Evolutionary conservation across 2,888 invertebrate genomes (phyloP).

Genomic region (Agrochola macilenta): DNA sequence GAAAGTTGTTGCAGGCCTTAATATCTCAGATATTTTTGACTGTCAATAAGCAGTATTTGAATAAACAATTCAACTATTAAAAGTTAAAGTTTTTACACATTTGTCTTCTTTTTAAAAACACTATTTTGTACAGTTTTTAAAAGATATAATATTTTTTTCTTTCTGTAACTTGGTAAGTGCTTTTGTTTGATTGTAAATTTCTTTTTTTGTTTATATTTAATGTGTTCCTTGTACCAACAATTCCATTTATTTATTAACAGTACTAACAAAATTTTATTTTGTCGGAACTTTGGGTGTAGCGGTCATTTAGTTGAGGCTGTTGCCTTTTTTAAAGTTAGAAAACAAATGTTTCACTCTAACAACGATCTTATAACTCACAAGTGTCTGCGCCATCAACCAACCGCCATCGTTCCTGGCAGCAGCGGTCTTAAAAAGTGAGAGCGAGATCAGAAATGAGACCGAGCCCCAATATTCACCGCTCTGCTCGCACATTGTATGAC

Average conservation of each 20-base stretch:
- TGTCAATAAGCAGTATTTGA: constrained; percentile 16
- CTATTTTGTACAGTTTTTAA: constrained; percentile 46
- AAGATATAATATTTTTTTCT: constrained; percentile 38
- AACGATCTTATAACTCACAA: not conserved
- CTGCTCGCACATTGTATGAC: not conserved
- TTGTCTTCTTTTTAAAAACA: constrained; percentile 23
- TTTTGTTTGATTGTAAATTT: constrained; percentile 50
- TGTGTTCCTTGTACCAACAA: constrained; percentile 46
- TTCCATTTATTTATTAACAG: constrained; percentile 50
- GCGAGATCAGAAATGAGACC: not conserved
- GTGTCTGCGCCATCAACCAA: not conserved
- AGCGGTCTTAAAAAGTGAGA: not conserved
- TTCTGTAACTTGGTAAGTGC: constrained; percentile 37
- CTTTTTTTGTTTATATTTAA: constrained; percentile 24
- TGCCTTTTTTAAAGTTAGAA: not conserved
- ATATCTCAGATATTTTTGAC: constrained; percentile 23
- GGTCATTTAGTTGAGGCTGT: not conserved
- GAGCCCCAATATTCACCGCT: not conserved
- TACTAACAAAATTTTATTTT: constrained; percentile 48
- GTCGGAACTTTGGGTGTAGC: constrained; percentile 31
- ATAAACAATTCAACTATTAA: constrained; percentile 12
- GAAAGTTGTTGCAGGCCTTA: constrained; percentile 46
- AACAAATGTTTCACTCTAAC: not conserved
- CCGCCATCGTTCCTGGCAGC: not conserved
- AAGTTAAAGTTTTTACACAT: constrained; percentile 24